These are phyloP conservation scores for Heliconius erato DNA, from an alignment of 2,888 invertebrate species.

Conservation along the genomic window DNA sequence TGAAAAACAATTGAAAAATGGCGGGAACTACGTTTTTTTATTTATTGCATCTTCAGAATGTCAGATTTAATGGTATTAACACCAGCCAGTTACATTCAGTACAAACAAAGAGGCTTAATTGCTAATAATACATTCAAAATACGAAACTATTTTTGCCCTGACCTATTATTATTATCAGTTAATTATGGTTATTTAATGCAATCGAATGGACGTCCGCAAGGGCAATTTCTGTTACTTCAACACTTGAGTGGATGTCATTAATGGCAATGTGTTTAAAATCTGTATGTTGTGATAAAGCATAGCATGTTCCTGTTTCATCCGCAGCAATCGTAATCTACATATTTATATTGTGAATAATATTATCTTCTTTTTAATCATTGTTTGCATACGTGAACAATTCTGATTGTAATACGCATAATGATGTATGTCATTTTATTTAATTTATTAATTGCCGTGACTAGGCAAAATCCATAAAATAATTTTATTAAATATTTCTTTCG, in stretches of 20 bases:
- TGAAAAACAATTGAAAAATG: too few relatives aligned
- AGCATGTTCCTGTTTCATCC: neutral
- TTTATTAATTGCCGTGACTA: neutral
- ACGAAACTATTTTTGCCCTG: too few relatives aligned
- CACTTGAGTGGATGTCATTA: neutral
- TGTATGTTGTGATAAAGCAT: neutral
- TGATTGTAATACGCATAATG: neutral
- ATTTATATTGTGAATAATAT: slow-evolving; percentile 16
- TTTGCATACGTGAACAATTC: slow-evolving; percentile 3
- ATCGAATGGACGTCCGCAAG: neutral
- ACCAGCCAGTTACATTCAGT: too few relatives aligned
- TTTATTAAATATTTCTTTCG: neutral
- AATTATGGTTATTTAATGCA: neutral
- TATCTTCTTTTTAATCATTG: slow-evolving; percentile 7
- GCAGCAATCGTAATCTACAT: slow-evolving; percentile 4
- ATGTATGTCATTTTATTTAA: neutral
- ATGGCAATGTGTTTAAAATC: neutral
- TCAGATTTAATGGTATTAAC: too few relatives aligned
- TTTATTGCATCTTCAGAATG: too few relatives aligned
- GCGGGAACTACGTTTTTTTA: too few relatives aligned
- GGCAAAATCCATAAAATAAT: neutral
- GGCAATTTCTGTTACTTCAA: neutral
- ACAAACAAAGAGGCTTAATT: too few relatives aligned
- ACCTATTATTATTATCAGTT: too few relatives aligned
- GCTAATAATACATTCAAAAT: too few relatives aligned